Evolutionary conservation across 1,140 invertebrate genomes (phyloP).

Genomic region (Doryteuthis pealeii): DNA sequence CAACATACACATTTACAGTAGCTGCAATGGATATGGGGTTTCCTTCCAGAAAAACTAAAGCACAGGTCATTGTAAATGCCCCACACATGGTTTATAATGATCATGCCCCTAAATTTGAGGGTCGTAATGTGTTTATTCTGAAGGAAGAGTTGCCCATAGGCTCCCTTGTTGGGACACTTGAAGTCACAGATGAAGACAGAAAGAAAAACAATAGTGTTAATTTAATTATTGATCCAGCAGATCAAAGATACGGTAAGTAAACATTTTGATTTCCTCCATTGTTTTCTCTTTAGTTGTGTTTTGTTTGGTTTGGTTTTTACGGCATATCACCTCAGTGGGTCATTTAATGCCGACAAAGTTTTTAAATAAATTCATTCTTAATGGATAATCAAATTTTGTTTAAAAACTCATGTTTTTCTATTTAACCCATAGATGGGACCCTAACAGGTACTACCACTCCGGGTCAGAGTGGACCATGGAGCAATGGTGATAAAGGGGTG

Average conservation of each 20-base stretch:
- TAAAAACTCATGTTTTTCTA: too few species aligned
- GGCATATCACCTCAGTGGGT: too few species aligned
- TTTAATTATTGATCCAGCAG: slow-evolving; percentile 6
- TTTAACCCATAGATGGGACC: too few species aligned
- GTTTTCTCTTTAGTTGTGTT: background rate
- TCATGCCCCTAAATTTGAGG: slow-evolving; percentile 14
- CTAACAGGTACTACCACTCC: too few species aligned
- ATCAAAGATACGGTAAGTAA: slow-evolving; percentile 9
- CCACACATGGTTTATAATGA: slow-evolving; percentile 18
- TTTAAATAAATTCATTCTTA: too few species aligned
- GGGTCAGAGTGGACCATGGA: too few species aligned
- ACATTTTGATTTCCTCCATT: background rate
- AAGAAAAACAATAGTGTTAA: slow-evolving; percentile 6
- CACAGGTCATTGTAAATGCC: slow-evolving; percentile 16
- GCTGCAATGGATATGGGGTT: slow-evolving; percentile 22
- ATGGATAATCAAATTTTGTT: too few species aligned
- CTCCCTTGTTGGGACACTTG: slow-evolving; percentile 16
- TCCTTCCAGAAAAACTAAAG: slow-evolving; percentile 14
- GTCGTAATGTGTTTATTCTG: slow-evolving; percentile 14
- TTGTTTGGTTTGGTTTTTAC: too few species aligned
- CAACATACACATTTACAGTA: slow-evolving; percentile 17
- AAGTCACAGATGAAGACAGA: slow-evolving; percentile 17
- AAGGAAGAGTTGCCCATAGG: slow-evolving; percentile 23
- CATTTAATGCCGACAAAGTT: too few species aligned
- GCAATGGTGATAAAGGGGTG: too few species aligned